Conservation (phyloP, 2,113 vertebrate genomes). For the Xenopus laevis region DNA sequence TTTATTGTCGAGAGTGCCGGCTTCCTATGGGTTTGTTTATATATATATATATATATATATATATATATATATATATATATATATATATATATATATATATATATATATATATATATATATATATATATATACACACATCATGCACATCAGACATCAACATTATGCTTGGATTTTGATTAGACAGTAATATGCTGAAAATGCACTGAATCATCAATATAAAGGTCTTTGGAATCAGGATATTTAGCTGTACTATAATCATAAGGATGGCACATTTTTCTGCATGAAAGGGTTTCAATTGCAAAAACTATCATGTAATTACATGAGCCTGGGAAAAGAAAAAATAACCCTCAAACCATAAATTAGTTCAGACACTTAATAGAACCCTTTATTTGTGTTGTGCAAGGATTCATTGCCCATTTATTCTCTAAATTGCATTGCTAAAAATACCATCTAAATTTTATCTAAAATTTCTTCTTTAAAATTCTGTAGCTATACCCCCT, state of each 20-base stretch:
- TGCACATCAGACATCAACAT: too few relatives aligned
- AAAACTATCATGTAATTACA: conserved; percentile 69
- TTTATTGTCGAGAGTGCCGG: too few relatives aligned
- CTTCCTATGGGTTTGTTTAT: too few relatives aligned
- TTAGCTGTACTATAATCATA: conserved; percentile 58
- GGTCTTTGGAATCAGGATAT: conserved; percentile 54
- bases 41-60: too few relatives aligned
- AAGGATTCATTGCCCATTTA: not conserved
- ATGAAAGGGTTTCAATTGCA: conserved; percentile 69
- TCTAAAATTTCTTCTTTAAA: too few relatives aligned
- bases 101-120: too few relatives aligned
- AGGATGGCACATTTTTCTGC: conserved; percentile 64
- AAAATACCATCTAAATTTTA: not conserved
- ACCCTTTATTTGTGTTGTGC: conserved; percentile 16
- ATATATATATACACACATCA: too few relatives aligned
- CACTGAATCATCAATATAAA: not conserved
- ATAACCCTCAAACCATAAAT: conserved; percentile 58
- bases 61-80: too few relatives aligned
- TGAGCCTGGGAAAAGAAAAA: conserved; percentile 41
- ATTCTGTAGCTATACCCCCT: too few relatives aligned
- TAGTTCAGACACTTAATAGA: conserved; percentile 53
- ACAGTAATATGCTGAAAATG: too few relatives aligned
- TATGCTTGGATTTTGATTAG: too few relatives aligned
- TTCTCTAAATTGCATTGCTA: not conserved
- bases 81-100: too few relatives aligned